A percentile compares a stretch with the other conserved stretches of the same genome.
phyloP scores from a whole-genome alignment of 2,888 invertebrate species.

The Ophion ventricosus region DNA sequence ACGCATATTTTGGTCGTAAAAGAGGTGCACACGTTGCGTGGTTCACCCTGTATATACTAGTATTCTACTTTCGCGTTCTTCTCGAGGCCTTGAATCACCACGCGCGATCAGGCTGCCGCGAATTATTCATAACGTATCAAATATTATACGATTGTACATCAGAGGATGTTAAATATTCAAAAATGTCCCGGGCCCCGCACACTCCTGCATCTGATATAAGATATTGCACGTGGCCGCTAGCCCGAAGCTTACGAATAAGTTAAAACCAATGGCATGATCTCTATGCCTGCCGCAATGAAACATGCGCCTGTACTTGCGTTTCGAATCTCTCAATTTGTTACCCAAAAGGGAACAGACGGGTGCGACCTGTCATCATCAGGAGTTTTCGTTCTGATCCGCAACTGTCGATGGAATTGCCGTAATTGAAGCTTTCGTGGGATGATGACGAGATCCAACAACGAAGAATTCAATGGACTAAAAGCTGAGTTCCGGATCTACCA shows the following conservation, averaged over 20 bases:
- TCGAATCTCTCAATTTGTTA: constrained; percentile 32
- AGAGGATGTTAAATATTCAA: constrained; percentile 55
- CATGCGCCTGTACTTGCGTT: neutral
- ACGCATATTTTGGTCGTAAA: no score
- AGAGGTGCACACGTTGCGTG: no score
- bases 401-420: no score
- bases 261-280: neutral
- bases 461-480: no score
- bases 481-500: no score
- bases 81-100: neutral
- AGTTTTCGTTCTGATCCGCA: neutral
- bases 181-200: constrained; percentile 41
- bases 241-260: neutral
- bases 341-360: no score
- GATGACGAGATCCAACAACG: no score
- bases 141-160: constrained; percentile 55
- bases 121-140: constrained; percentile 60
- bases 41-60: neutral
- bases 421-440: no score
- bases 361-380: neutral
- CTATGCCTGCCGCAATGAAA: neutral
- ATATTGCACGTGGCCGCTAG: constrained; percentile 19
- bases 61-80: neutral
- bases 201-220: constrained; percentile 22
- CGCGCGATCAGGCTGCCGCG: neutral